Base-by-base conservation (phyloP, 2,888 invertebrate species). In the Tinea pellionella region DNA sequence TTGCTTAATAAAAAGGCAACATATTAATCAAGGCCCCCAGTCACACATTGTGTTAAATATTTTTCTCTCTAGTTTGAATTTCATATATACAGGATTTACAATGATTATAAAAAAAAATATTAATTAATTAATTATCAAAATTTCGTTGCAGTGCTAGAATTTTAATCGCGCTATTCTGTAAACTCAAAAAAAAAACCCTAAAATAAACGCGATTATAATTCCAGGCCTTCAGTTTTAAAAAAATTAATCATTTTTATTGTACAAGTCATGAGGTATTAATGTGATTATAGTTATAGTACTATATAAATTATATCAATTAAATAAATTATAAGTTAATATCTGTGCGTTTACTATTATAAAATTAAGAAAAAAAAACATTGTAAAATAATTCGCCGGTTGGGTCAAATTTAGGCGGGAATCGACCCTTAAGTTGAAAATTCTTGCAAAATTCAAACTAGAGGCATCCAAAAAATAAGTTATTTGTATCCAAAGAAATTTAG, bases 1-100 rank as follows among this genome's bases (percentile, higher is more conserved):
- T 71, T 69, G 74, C 72, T 74, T 57, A 15, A 29, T 8, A 30
- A 24, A 9, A 57, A 57, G 57, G 57, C 57, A 57, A 32, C 15
- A 55, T 2, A 12, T 9, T 24, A 16, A 19, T 12, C 18, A 57
- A 57, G 32, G 57, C 32, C 57, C 16, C 29, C 32, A 32, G 57
- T 57, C 57, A 32, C 55, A 29, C 53, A 24, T 24, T 24, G 53
- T 53, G 53, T 24, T 4, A 4, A 47, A 47, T 9, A 47, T 13
- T 47, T 18, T 53, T n/a, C 53, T 18, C 53, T 53, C 53, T 53
- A 53, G 53, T 53, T 53, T 53, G 53, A 53, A 53, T 53, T 24
- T 53, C 53, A 53, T 53, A 53, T 47, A 47, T 47, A 47, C 47
- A 47, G 15, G 15, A 47, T 47, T 37, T 37, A 37, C 37, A 47